A percentile compares a stretch with the other conserved stretches of the same genome.
These are phyloP conservation scores for Tenthredo mesomela DNA, from an alignment of 2,888 invertebrate species.

Conservation along the genomic window DNA sequence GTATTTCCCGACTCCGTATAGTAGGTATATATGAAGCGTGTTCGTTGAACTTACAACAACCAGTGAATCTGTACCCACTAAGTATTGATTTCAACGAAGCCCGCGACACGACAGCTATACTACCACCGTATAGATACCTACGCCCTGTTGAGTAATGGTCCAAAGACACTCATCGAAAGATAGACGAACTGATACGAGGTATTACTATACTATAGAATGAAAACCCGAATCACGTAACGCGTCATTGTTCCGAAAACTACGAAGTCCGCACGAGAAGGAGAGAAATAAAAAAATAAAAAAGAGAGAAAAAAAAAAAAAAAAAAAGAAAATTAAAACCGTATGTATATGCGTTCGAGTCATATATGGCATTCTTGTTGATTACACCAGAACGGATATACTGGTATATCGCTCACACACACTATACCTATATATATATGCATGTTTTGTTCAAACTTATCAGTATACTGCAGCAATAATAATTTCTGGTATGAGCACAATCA, in stretches of 20 bases:
- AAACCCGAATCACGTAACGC: not conserved
- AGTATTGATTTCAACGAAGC: slow-evolving; percentile 70
- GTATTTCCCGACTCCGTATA: slow-evolving; percentile 24
- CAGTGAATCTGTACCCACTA: slow-evolving; percentile 35
- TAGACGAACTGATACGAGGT: not conserved
- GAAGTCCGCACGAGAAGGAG: not conserved
- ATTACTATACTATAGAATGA: not conserved
- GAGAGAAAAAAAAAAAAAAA: not conserved
- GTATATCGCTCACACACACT: not conserved
- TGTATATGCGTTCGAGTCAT: slow-evolving; percentile 1
- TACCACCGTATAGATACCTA: slow-evolving; percentile 51
- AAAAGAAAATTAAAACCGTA: not conserved
- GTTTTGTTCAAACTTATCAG: not conserved
- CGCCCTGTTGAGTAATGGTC: slow-evolving; percentile 35
- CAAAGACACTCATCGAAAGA: slow-evolving; percentile 28
- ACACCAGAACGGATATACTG: not conserved
- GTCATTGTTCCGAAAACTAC: not conserved
- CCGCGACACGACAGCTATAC: slow-evolving; percentile 60
- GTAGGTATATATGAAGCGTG: slow-evolving; percentile 18
- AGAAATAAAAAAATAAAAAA: not conserved
- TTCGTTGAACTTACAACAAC: slow-evolving; percentile 39
- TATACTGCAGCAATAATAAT: not conserved
- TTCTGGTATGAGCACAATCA: not conserved
- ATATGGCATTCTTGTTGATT: slow-evolving; percentile 10
- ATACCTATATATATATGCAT: not conserved